Evolutionary conservation across 2,888 invertebrate genomes (phyloP).

Genomic region (Cephus runcator): DNA sequence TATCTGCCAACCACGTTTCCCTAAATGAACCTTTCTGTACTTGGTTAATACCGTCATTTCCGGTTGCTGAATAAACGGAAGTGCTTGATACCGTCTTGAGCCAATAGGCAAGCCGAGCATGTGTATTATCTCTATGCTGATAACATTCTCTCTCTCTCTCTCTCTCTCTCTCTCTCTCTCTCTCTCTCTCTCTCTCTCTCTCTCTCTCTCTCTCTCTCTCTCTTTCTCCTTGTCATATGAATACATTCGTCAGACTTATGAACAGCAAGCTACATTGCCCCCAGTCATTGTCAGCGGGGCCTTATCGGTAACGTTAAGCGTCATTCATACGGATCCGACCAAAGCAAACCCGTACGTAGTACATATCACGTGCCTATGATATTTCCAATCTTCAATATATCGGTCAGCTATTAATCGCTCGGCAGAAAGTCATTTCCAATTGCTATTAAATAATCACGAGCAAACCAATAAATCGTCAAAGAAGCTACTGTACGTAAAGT

Average conservation of each 20-base stretch:
- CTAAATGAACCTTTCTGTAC: neutral
- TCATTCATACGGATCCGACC: neutral
- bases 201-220: too few species aligned
- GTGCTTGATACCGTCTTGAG: neutral
- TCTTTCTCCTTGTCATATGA: neutral
- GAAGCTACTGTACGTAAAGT: conserved; percentile 42
- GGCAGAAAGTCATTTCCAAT: conserved; percentile 34
- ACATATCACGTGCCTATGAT: neutral
- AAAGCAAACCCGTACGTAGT: neutral
- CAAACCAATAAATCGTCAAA: conserved; percentile 38
- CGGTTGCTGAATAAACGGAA: neutral
- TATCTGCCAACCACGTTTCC: neutral
- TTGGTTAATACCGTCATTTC: neutral
- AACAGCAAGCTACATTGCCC: neutral
- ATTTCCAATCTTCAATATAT: conserved; percentile 39
- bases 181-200: too few species aligned
- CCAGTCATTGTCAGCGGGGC: neutral
- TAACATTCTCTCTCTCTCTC: neutral
- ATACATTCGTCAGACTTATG: neutral
- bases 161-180: neutral
- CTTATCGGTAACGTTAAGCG: neutral
- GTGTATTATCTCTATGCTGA: neutral
- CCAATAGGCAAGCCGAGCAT: neutral
- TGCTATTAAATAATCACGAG: conserved; percentile 42
- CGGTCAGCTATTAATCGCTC: conserved; percentile 47